phyloP scores from a whole-genome alignment of 2,888 invertebrate species.

The Euzophera pinguis region DNA sequence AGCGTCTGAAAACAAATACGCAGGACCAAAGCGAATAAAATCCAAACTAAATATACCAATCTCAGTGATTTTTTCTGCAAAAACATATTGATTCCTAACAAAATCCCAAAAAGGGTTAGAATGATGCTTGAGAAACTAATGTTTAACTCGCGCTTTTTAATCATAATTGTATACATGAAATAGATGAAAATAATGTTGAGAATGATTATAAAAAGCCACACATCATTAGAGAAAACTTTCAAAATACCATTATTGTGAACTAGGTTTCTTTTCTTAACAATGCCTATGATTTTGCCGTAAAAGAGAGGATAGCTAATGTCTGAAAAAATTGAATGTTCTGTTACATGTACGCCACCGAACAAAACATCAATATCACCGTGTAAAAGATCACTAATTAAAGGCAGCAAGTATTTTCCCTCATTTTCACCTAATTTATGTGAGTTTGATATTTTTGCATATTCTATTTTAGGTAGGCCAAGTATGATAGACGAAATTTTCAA shows the following conservation, averaged over 20 bases:
- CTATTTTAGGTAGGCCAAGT: not conserved
- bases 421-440: not conserved
- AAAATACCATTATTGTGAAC: not conserved
- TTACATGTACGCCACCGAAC: not conserved
- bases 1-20: not conserved
- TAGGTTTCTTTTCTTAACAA: not conserved
- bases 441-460: not conserved
- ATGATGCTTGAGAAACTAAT: not conserved
- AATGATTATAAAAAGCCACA: slow-evolving; percentile 6
- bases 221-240: not conserved
- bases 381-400: not conserved
- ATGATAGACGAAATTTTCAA: not conserved
- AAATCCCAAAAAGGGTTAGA: slow-evolving; percentile 1
- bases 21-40: not conserved
- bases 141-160: not conserved
- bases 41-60: slow-evolving; percentile 5
- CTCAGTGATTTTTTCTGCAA: not conserved
- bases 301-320: slow-evolving; percentile 5
- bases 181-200: slow-evolving; percentile 10
- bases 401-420: not conserved
- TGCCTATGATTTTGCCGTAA: not conserved
- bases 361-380: not conserved
- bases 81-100: not conserved
- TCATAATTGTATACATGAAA: slow-evolving; percentile 6
- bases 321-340: not conserved